phyloP scores from a whole-genome alignment of 2,797 vertebrate species.

The Acanthis flammea region DNA sequence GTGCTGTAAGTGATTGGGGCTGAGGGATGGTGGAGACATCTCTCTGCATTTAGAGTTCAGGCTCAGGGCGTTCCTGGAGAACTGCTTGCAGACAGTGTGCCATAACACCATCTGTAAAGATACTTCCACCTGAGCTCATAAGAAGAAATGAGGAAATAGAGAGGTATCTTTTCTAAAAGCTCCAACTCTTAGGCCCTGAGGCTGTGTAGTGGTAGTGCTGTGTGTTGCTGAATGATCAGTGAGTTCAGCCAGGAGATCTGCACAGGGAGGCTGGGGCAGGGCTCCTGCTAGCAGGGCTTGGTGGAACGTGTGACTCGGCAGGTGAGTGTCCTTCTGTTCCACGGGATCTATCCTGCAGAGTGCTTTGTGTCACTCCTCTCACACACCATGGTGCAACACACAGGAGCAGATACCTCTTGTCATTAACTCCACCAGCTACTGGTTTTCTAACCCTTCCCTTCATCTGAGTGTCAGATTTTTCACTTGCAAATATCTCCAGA shows the following conservation, averaged over 20 bases:
- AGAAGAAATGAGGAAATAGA: neutral
- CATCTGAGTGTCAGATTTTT: conserved; percentile 28
- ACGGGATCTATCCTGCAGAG: neutral
- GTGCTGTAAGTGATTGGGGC: neutral
- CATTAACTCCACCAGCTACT: conserved; percentile 41
- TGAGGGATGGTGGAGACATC: neutral
- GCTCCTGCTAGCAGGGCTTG: neutral
- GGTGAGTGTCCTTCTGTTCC: neutral
- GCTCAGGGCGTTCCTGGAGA: neutral
- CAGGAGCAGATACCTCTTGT: neutral
- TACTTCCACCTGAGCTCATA: neutral
- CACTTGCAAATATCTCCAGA: conserved; percentile 16
- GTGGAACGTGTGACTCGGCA: neutral
- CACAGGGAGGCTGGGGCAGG: neutral
- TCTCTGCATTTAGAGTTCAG: neutral
- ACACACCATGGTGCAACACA: neutral
- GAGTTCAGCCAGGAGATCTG: neutral
- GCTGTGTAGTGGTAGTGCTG: too few species aligned
- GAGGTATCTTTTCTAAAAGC: neutral
- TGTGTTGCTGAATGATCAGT: neutral
- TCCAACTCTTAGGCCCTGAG: neutral
- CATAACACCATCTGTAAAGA: neutral
- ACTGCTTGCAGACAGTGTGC: neutral
- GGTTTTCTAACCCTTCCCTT: conserved; percentile 57
- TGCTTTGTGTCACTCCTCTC: neutral